Base-by-base conservation (phyloP, 2,888 invertebrate species). In the Dolichopus griseipennis region DNA sequence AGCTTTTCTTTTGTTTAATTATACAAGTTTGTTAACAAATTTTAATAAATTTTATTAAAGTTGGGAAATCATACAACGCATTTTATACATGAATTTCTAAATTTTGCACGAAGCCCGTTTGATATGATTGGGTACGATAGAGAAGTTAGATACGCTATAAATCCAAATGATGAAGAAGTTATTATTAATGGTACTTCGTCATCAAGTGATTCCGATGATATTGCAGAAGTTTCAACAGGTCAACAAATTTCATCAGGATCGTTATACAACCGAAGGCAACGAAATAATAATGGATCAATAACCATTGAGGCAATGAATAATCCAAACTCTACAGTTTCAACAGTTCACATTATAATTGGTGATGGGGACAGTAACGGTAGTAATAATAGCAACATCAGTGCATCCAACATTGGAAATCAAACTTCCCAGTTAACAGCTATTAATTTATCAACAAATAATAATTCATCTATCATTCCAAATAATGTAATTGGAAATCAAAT, bases 1-100 rank as follows among this genome's bases (percentile, higher is more conserved):
- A 52, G 52, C 2, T 37, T 7, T 27, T 27, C 27, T 27, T 27
- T 27, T 27, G 5, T 27, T 27, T 27, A 4, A 5, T 5, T 27
- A 37, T 10, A 37, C 12, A 1, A 37, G 12, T 37, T 8, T 10
- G 12, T 37, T 37, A 9, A 37, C 12, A 10, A n/a, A 7, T 37
- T 37, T 37, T 37, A 37, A 37, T 37, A 37, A 5, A 37, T 37
- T 37, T 1, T 52, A 6, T n/a, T 52, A 6, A 2, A 52, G 52
- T 84, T 95, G 71, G 87, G 88, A 22, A 82, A 83, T 1, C 84
- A 88, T 72, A 92, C 94, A 0, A 86, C 88, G 69, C 96, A 96
- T 79, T 97, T 97, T 78, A 85, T 93, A 43, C 95, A 96, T 78
- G 96, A 97, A 77, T 85, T 97, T 70, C 87, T 89, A 74, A 88